A percentile compares a stretch with the other conserved stretches of the same genome.
phyloP scores from a whole-genome alignment of 2,113 vertebrate genomes.

The Anguilla japonica region DNA sequence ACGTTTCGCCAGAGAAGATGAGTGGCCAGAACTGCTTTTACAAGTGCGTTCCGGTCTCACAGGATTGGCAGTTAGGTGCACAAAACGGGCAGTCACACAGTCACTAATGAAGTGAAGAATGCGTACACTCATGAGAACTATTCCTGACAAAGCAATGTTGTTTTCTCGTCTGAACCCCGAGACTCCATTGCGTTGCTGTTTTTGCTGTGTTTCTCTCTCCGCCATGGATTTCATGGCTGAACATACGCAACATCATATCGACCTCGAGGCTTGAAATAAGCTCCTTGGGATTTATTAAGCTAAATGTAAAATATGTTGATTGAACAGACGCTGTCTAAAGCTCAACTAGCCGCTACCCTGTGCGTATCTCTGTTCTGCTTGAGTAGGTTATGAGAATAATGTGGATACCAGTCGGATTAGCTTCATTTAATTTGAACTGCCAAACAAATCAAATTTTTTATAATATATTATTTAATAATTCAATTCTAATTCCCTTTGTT shows the following conservation, averaged over 20 bases:
- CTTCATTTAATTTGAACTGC: background rate
- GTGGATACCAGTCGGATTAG: background rate
- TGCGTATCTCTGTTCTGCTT: background rate
- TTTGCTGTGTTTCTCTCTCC: background rate
- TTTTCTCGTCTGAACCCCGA: constrained; percentile 32
- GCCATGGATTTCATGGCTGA: constrained; percentile 1
- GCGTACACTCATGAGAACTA: constrained; percentile 4
- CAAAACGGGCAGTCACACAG: constrained; percentile 53
- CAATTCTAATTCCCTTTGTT: no score
- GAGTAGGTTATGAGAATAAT: background rate
- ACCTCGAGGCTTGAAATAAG: background rate
- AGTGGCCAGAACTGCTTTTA: no score
- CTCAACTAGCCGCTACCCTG: background rate
- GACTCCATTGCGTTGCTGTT: constrained; percentile 25
- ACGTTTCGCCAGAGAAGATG: no score
- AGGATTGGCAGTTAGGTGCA: constrained; percentile 36
- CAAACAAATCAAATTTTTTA: background rate
- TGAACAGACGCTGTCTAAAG: background rate
- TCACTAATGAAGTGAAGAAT: constrained; percentile 49
- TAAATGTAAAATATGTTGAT: constrained; percentile 15
- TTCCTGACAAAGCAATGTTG: constrained; percentile 33
- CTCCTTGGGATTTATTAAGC: background rate
- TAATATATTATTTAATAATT: no score
- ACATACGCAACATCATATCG: background rate
- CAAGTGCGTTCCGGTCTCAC: background rate